Evolutionary conservation across 2,888 invertebrate species (phyloP).

Genomic region (Sialis lutaria): DNA sequence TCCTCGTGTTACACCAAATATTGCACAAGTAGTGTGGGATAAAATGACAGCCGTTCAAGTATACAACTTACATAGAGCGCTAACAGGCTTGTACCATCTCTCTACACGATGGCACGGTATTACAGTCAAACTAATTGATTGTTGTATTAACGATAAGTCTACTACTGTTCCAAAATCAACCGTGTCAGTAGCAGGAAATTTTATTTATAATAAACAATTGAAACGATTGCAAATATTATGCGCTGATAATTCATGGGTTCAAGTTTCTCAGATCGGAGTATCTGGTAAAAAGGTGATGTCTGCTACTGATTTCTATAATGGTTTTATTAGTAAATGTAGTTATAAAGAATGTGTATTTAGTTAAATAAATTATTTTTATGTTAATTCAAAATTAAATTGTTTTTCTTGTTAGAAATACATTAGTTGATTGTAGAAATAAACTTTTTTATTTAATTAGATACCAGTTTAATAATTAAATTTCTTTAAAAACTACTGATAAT

Average conservation of each 20-base stretch:
- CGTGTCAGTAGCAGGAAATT: constrained; percentile 28
- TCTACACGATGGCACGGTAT: constrained; percentile 40
- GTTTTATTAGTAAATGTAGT: constrained; percentile 47
- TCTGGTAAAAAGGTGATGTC: constrained; percentile 54
- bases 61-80: constrained; percentile 53
- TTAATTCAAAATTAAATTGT: too few relatives aligned
- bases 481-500: too few relatives aligned
- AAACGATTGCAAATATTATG: constrained; percentile 48
- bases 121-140: constrained; percentile 41
- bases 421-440: too few relatives aligned
- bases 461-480: too few relatives aligned
- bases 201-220: constrained; percentile 37
- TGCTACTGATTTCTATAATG: constrained; percentile 72
- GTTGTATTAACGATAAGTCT: constrained; percentile 7
- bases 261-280: constrained; percentile 44
- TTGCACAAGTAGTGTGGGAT: constrained; percentile 49
- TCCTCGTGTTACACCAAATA: constrained; percentile 45
- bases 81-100: constrained; percentile 43
- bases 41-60: constrained; percentile 42
- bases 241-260: constrained; percentile 42
- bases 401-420: too few relatives aligned
- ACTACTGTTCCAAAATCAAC: too few relatives aligned
- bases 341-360: constrained; percentile 1
- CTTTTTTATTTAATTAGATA: too few relatives aligned
- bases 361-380: neutral